phyloP scores from a whole-genome alignment of 2,888 invertebrate genomes.

The Willowsia nigromaculata region DNA sequence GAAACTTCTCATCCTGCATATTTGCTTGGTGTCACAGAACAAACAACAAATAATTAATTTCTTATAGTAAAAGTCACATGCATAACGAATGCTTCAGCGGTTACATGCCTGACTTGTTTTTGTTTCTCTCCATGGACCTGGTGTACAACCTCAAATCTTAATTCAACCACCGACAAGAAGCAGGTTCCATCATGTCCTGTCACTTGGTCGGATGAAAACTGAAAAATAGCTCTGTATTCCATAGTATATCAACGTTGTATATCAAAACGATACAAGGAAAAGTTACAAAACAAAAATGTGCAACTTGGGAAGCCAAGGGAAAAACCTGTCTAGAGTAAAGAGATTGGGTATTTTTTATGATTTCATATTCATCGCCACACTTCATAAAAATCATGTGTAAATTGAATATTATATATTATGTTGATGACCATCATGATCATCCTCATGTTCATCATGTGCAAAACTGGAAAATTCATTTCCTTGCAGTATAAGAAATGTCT shows the following conservation, averaged over 20 bases:
- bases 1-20: neutral
- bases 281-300: neutral
- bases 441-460: conserved; percentile 36
- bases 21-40: neutral
- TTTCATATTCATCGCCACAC: conserved; percentile 56
- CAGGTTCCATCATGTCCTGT: conserved; percentile 25
- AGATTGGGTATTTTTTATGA: conserved; percentile 9
- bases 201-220: conserved; percentile 29
- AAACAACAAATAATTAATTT: neutral
- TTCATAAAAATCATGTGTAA: conserved; percentile 43
- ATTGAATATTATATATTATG: conserved; percentile 52
- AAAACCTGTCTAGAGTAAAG: conserved; percentile 51
- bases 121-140: neutral
- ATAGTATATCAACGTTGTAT: neutral
- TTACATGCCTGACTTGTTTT: neutral
- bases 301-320: neutral
- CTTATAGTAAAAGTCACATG: neutral
- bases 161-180: conserved; percentile 14
- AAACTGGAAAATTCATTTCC: conserved; percentile 59
- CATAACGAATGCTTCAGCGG: neutral
- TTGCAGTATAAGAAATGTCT: neutral
- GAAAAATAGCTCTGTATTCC: neutral
- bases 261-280: neutral
- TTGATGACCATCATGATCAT: conserved; percentile 4
- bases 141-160: neutral